Evolutionary conservation across 2,797 vertebrate genomes (phyloP), one percentile per base, ranked within the genome.

Genomic region (Pelodytes ibericus): DNA sequence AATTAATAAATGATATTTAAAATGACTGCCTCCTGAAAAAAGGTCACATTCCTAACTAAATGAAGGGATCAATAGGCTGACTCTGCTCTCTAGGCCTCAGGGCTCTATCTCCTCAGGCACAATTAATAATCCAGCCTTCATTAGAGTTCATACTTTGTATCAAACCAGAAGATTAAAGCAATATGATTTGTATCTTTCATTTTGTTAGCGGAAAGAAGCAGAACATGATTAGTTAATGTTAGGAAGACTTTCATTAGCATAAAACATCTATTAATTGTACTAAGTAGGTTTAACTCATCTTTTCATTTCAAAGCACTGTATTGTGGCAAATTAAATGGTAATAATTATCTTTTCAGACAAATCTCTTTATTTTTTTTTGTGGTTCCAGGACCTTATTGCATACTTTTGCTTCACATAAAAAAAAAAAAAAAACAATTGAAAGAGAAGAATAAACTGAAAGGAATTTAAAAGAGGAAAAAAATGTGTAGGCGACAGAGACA

Each of bases 111-210:
- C 33, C 33, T n/a, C n/a, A n/a, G n/a, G n/a, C n/a, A n/a, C n/a
- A n/a, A 39, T 39, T 39, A 39, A 8, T 39, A 39, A 15, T 47
- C 44, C 7, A 47, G 44, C 18, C 44, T 15, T 47, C 1, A n/a
- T 2, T 18, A 4, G 1, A n/a, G 16, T 4, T 15, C 11, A 47
- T 15, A 16, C 11, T 18, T 47, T 47, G 11, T 47, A 47, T 47
- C 44, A 47, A 47, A 47, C 4, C 18, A 47, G 2, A 16, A 47
- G 44, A 47, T 47, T 47, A 47, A 47, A 47, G 18, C 44, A 16
- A 47, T 47, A 47, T 47, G 44, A 47, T 47, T 47, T 47, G 44
- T 47, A 47, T 47, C 44, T 47, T 47, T 53, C 20, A 53, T 53
- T 24, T 53, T 22, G 49, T 53, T 53, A 53, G 49, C 49, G 5